Evolutionary conservation across 1,140 invertebrate species (phyloP).

Genomic region (Drosophila takahashii): DNA sequence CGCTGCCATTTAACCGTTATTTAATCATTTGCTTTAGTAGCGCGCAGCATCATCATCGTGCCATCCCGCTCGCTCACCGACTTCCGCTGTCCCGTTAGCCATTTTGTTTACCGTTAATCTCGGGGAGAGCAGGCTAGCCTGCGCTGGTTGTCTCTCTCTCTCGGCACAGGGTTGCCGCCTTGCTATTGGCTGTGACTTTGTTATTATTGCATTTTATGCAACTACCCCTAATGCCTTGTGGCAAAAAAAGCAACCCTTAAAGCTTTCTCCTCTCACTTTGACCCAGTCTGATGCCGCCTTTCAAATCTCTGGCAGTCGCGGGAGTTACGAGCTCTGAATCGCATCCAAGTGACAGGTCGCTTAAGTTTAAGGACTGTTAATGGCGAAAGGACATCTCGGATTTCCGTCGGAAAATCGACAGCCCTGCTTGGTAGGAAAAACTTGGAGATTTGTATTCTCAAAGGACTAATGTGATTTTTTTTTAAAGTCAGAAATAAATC

Average conservation of each 20-base stretch:
- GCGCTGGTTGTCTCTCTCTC: background rate
- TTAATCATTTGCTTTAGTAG: constrained; percentile 40
- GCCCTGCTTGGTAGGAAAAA: background rate
- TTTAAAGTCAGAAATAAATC: too few relatives aligned
- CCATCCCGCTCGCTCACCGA: constrained; percentile 48
- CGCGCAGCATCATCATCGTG: constrained; percentile 2
- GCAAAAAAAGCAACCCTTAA: constrained; percentile 16
- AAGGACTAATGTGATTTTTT: too few relatives aligned
- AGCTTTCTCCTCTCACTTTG: constrained; percentile 10
- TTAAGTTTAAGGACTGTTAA: background rate
- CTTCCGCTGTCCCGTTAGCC: constrained; percentile 55
- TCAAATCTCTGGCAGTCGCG: constrained; percentile 13
- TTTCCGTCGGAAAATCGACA: constrained; percentile 19
- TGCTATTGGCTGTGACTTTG: constrained; percentile 45
- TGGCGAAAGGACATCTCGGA: background rate
- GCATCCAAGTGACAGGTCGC: background rate
- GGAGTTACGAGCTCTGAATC: background rate
- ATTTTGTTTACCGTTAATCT: constrained; percentile 55
- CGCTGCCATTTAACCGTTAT: constrained; percentile 76
- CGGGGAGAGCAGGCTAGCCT: background rate
- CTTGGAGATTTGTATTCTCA: too few relatives aligned
- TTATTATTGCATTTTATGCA: background rate
- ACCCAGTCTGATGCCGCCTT: background rate
- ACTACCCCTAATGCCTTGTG: background rate
- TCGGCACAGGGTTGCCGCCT: constrained; percentile 13